Base-by-base conservation (phyloP, 2,888 invertebrate genomes). In the Coelinius sp. region DNA sequence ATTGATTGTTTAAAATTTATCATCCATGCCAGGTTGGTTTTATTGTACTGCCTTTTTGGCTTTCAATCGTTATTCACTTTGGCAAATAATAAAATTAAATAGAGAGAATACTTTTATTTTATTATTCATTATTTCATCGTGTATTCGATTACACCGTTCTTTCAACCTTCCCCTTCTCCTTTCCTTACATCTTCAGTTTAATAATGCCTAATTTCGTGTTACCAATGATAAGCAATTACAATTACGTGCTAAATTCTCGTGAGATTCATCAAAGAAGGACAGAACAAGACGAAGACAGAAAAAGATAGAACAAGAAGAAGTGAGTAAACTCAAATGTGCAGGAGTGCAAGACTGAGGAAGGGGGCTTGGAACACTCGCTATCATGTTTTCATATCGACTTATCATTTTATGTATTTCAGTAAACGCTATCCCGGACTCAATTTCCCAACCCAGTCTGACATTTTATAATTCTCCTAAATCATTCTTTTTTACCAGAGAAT, bases 341-440 rank as follows among this genome's bases (percentile, higher is more conserved):
- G 31, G 20, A 24, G 17, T 38, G 38, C 62, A 38, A 38, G 46
- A 8, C 2, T 7, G 46, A 20, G 20, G 46, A 41, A 38, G 10
- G 27, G 14, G 12, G 20, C 22, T 63, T 52, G n/a, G n/a, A n/a
- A n/a, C 22, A 25, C 46, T 46, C n/a, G 22, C 63, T 70, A n/a
- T n/a, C n/a, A n/a, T 49, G 63, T 49, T 62, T 38, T 20, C 38
- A 62, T 62, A 41, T 81, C 81, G 81, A 81, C 81, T 82, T 82
- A 82, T 81, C 78, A 82, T 81, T 82, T 82, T 81, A 82, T 82
- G 80, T 77, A n/a, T n/a, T 80, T 77, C 77, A 76, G 80, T 82
- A 82, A 82, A 82, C 77, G 79, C 79, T 79, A 78, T 75, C 71
- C 75, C 79, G 78, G 74, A 77, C 77, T 79, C 76, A 76, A 70